Evolutionary conservation across 2,113 vertebrate genomes (phyloP).

Genomic region (Redunca redunca): DNA sequence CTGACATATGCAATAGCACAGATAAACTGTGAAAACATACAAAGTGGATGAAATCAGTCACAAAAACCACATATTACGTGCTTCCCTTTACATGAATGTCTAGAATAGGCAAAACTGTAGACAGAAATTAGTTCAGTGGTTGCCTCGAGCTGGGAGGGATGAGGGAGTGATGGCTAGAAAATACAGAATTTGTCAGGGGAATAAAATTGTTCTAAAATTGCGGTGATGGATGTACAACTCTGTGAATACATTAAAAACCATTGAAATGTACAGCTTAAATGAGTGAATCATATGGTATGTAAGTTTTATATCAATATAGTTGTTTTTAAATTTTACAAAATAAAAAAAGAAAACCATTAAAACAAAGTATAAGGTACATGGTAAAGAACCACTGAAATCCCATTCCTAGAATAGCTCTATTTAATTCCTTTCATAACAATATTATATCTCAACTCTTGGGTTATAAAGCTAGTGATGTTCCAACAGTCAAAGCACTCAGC

Average conservation of each 20-base stretch:
- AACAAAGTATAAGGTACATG: background rate
- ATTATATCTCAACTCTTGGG: background rate
- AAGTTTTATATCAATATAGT: background rate
- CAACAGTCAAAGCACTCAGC: background rate
- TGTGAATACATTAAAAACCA: constrained; percentile 21
- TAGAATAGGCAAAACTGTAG: background rate
- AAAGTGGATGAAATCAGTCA: background rate
- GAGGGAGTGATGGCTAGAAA: background rate
- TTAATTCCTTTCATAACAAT: background rate
- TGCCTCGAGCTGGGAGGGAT: background rate
- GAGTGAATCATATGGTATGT: background rate
- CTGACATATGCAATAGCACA: background rate
- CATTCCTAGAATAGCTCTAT: background rate
- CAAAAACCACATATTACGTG: background rate
- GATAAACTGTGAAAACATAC: background rate
- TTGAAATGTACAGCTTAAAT: background rate
- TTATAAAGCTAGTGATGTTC: background rate
- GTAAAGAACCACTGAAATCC: background rate
- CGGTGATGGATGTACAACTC: background rate
- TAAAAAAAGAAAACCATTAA: background rate
- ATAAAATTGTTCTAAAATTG: background rate
- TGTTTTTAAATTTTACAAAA: background rate
- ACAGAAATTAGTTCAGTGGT: background rate
- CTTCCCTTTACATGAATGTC: background rate
- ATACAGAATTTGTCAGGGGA: background rate